Conservation (phyloP, 2,888 invertebrate species). For the Cyclophora albipunctata region DNA sequence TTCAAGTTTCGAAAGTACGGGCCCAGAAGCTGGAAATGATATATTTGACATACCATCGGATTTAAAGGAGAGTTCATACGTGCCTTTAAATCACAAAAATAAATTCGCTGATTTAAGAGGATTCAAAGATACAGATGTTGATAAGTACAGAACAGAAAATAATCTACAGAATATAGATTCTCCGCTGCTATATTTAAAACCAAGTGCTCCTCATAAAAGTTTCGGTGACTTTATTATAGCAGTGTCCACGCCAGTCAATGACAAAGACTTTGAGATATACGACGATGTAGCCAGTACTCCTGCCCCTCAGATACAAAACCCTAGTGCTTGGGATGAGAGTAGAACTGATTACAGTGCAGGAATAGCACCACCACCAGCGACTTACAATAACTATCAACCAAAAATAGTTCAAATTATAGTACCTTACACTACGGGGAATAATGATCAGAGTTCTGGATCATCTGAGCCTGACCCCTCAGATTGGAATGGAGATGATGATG, state of each 20-base stretch:
- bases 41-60: slow-evolving; percentile 49
- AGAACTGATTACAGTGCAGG: slow-evolving; percentile 41
- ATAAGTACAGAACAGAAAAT: slow-evolving; percentile 61
- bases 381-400: slow-evolving; percentile 60
- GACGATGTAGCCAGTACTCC: slow-evolving; percentile 52
- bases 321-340: slow-evolving; percentile 44
- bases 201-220: slow-evolving; percentile 72
- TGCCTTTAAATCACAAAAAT: slow-evolving; percentile 46
- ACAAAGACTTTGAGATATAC: slow-evolving; percentile 61
- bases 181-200: slow-evolving; percentile 72
- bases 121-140: slow-evolving; percentile 56
- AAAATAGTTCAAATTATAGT: slow-evolving; percentile 87
- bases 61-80: slow-evolving; percentile 32
- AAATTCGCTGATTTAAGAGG: slow-evolving; percentile 61
- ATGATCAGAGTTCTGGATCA: slow-evolving; percentile 35
- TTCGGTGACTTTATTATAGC: slow-evolving; percentile 57
- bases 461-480: slow-evolving; percentile 62
- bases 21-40: slow-evolving; percentile 50
- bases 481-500: slow-evolving; percentile 38
- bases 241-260: slow-evolving; percentile 39
- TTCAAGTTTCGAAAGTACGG: slow-evolving; percentile 62
- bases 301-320: slow-evolving; percentile 25
- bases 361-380: slow-evolving; percentile 28
- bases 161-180: slow-evolving; percentile 74
- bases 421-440: slow-evolving; percentile 79